Evolutionary conservation across 35 echinoderm and acorn worm species (phyloP).

Genomic region (Lytechinus pictus): DNA sequence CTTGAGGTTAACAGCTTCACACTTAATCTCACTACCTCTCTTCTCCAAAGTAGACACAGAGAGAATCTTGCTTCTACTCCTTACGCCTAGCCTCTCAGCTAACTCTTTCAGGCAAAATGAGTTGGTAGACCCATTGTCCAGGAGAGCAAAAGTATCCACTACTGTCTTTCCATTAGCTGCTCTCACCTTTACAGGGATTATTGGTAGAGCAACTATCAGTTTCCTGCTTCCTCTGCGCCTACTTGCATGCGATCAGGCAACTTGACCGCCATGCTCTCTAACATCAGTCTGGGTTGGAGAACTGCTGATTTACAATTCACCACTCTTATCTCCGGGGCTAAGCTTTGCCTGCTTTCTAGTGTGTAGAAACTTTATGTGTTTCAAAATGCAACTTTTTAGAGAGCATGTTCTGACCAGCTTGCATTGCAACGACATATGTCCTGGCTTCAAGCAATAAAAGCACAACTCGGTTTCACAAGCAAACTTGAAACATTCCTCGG

Average conservation of each 20-base stretch:
- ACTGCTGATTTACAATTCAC: too few relatives aligned
- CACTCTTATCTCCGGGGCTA: too few relatives aligned
- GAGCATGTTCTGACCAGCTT: slow-evolving; percentile 41
- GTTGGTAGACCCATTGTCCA: too few relatives aligned
- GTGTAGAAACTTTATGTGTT: slow-evolving; percentile 53
- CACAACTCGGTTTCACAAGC: slow-evolving; percentile 26
- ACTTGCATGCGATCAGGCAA: not conserved
- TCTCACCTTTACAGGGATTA: slow-evolving; percentile 50
- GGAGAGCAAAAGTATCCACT: too few relatives aligned
- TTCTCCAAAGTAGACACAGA: too few relatives aligned
- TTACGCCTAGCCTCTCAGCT: too few relatives aligned
- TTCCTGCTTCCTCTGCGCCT: slow-evolving; percentile 47
- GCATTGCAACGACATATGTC: slow-evolving; percentile 43
- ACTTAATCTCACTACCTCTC: too few relatives aligned
- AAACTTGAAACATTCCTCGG: not conserved
- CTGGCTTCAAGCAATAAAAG: slow-evolving; percentile 58
- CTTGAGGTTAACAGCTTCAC: slow-evolving; percentile 40
- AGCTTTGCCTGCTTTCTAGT: too few relatives aligned
- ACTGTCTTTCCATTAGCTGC: not conserved
- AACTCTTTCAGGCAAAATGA: too few relatives aligned
- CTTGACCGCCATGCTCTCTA: not conserved
- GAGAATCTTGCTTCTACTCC: too few relatives aligned
- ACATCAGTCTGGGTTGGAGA: not conserved
- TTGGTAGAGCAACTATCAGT: slow-evolving; percentile 39
- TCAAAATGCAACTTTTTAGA: not conserved